Evolutionary conservation across 2,113 vertebrate genomes (phyloP).

Genomic region (Meles meles): DNA sequence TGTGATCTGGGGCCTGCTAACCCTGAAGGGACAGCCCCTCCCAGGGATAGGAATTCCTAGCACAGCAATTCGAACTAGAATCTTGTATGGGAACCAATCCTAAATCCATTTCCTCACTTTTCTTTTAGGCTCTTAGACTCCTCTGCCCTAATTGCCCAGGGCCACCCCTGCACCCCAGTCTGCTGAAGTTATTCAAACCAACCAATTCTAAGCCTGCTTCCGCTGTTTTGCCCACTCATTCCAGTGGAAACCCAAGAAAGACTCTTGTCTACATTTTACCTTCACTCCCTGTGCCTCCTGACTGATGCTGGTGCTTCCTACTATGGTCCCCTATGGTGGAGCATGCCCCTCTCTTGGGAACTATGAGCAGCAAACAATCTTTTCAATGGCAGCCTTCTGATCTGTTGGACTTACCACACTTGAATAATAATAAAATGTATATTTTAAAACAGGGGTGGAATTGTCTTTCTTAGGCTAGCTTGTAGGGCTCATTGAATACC

Average conservation of each 20-base stretch:
- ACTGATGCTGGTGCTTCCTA: neutral
- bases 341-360: neutral
- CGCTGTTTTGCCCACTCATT: neutral
- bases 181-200: neutral
- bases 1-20: neutral
- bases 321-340: rapidly evolving
- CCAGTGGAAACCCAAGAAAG: neutral
- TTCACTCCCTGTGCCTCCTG: neutral
- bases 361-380: neutral
- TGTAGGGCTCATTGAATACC: neutral
- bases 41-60: neutral
- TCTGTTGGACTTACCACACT: neutral
- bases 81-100: neutral
- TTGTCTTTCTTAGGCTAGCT: neutral
- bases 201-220: neutral
- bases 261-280: neutral
- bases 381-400: neutral
- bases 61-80: neutral
- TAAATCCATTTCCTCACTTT: neutral
- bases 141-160: too few relatives aligned
- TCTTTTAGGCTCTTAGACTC: neutral
- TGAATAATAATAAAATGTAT: neutral
- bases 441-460: neutral
- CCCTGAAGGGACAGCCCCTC: neutral
- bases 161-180: neutral